Base-by-base conservation (phyloP, 2,888 invertebrate species). In the Caenorhabditis sulstoni region DNA sequence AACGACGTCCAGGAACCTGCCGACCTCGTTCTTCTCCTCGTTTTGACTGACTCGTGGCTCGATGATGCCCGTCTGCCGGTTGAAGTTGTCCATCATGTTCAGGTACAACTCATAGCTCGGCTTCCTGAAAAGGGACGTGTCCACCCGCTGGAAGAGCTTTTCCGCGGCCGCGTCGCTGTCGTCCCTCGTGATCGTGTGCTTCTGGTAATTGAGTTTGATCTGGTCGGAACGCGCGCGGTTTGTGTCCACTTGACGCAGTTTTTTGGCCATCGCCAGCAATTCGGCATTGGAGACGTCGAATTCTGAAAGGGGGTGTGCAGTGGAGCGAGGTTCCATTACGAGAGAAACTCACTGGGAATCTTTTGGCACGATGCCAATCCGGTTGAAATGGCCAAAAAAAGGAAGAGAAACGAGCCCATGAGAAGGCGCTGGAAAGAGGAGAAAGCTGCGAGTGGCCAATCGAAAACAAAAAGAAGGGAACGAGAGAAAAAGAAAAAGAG, bases 81-180 rank as follows among this genome's bases (percentile, higher is more conserved):
- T 94, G 90, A 96, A 97, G 91, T 97, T 96, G 90, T 97, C 94
- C 90, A 94, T 93, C 50, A 97, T 93, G 7, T 93, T 92, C 52
- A 93, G 90, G 84, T 96, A 93, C 87, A 94, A 94, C 82, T 94
- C 93, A 77, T 96, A 93, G 1, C 95, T 95, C 8, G 87, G 85
- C 59, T 84, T 85, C 5, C 87, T 81, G 8, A 86, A 68, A 4
- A 86, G 58, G 1, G 86, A 84, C 5, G 82, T 66, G 57, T 86
- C 86, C 1, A 86, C 85, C 29, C 67, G 81, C 0, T 74, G 39
- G 76, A 86, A 86, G 12, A 86, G 85, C 82, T 80, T 84, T 9
- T 79, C 50, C 18, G 68, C 49, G 8, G 88, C 88, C 37, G 82
- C 83, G 66, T 88, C 88, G n/a, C 74, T 62, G 22, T 68, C 71